Base-by-base conservation (phyloP, 2,113 vertebrate species). In the Oplegnathus fasciatus region DNA sequence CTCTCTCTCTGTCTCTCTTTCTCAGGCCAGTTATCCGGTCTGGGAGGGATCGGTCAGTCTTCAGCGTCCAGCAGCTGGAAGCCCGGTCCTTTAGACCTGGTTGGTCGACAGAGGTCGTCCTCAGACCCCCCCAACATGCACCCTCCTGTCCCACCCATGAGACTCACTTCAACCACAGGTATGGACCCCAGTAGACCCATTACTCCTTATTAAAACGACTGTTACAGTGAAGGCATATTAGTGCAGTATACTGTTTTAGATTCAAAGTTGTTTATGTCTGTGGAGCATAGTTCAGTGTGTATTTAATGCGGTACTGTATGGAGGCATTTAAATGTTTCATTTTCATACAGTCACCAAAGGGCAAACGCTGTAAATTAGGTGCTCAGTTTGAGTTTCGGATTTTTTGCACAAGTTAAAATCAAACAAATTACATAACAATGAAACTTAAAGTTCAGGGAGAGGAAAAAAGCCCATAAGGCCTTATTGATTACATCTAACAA, bases 71-170 rank as follows among this genome's bases (percentile, higher is more conserved):
- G 95, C 93, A 88, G 91, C 88, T 99, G 98, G 98, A 99, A 98
- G 93, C 95, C 97, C 77, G 95, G 96, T 93, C 94, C 96, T 91
- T 92, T 97, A 92, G 97, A 97, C 94, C 95, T 97, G 94, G 95
- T 95, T 75, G 95, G 97, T 92, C 94, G 98, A 90, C 98, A 99
- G 94, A 96, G 98, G 89, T 99, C 98, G 57, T 99, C 98, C 88
- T 99, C 98, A 65, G 98, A 99, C 96, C 98, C 98, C 84, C 98
- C 98, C 93, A 97, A 98, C 96, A 97, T 98, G 96, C 98, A 99
- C 91, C 97, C 98, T 28, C 98, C 98, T 73, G 96, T 97, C 71
- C 98, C 98, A 69, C 98, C 98, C 65, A 92, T 98, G 87, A 97
- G 98, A 79, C 96, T 98, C 94, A 97, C 97, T 82, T 99, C 98